These are phyloP conservation scores for Axis porcinus DNA, from an alignment of 2,113 vertebrate species.

Conservation along the genomic window DNA sequence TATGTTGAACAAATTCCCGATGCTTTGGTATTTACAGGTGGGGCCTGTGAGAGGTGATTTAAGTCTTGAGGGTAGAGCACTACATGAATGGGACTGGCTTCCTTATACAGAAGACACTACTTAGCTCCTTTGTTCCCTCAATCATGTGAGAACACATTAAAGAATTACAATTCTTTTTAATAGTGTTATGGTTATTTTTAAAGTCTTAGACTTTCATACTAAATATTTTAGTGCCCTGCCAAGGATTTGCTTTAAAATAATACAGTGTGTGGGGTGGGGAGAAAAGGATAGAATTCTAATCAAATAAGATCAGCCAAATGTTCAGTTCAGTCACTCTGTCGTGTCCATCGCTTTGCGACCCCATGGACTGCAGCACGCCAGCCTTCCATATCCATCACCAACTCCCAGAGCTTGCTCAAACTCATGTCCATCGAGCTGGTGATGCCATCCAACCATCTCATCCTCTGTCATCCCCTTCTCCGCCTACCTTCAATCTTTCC, in stretches of 20 bases:
- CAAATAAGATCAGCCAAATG: neutral
- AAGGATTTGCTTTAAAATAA: conserved; percentile 38
- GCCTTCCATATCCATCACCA: neutral
- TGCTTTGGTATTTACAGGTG: neutral
- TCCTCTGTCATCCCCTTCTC: neutral
- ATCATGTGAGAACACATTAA: neutral
- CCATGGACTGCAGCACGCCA: neutral
- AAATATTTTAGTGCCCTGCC: neutral
- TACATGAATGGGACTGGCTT: neutral
- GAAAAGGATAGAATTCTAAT: neutral
- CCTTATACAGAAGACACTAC: neutral
- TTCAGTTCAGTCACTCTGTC: neutral
- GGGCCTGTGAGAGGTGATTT: neutral
- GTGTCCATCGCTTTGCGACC: neutral
- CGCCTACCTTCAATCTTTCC: neutral
- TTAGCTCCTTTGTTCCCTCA: neutral
- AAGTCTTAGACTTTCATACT: neutral
- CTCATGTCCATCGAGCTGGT: neutral
- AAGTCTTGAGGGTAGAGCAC: neutral
- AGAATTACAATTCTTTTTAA: neutral
- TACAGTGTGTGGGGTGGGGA: neutral
- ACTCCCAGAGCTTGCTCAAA: neutral
- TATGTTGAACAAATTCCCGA: neutral
- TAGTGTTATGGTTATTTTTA: neutral
- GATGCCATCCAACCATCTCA: neutral